phyloP scores from a whole-genome alignment of 2,113 vertebrate genomes.

The Oreochromis aureus region DNA sequence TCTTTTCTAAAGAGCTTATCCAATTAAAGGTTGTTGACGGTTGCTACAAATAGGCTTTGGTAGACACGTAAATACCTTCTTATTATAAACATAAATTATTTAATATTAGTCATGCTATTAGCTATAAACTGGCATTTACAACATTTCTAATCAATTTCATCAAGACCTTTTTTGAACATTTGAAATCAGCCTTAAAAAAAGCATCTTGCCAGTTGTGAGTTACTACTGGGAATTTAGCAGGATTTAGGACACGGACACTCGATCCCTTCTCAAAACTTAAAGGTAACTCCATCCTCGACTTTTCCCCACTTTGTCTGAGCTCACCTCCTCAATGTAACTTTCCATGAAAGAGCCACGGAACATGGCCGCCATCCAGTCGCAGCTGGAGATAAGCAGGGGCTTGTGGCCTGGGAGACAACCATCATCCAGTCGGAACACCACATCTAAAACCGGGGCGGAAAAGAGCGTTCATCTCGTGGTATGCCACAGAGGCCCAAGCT shows the following conservation, averaged over 20 bases:
- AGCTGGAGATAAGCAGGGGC: slow-evolving; percentile 86
- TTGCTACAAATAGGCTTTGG: background rate
- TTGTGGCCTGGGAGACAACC: slow-evolving; percentile 84
- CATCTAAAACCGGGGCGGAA: slow-evolving; percentile 82
- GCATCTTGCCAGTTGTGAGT: background rate
- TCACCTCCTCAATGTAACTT: slow-evolving; percentile 82
- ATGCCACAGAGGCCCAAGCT: slow-evolving; percentile 77
- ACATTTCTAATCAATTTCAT: background rate
- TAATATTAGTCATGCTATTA: background rate
- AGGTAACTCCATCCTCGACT: background rate
- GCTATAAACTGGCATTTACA: background rate
- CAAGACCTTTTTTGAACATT: background rate
- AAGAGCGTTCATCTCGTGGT: slow-evolving; percentile 78
- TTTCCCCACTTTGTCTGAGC: background rate
- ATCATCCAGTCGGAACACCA: slow-evolving; percentile 83
- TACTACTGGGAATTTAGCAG: background rate
- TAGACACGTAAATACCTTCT: background rate
- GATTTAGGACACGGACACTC: background rate
- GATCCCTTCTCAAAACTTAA: background rate
- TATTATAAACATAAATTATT: background rate
- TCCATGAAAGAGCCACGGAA: slow-evolving; percentile 87
- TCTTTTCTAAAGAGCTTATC: background rate
- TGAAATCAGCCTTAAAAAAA: background rate
- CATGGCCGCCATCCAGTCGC: slow-evolving; percentile 92
- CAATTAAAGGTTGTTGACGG: background rate